Base-by-base conservation (phyloP, 2,888 invertebrate genomes). In the Pemphredon lugubris region DNA sequence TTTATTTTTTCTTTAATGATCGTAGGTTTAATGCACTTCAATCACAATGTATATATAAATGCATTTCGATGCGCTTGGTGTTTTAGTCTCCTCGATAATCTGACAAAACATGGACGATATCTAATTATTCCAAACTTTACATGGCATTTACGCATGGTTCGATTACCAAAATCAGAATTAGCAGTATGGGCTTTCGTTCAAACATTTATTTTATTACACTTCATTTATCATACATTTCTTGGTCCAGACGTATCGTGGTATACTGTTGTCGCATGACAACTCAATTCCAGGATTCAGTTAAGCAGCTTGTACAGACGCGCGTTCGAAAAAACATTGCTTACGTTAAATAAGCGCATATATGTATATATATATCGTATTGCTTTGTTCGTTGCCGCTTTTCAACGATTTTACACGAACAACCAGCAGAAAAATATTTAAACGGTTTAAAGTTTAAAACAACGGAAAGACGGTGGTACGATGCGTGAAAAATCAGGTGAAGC, bases 181-280 rank as follows among this genome's bases (percentile, higher is more conserved):
- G 45, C 30, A 44, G 37, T 58, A 47, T 20, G 18, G 47, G 51
- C 11, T 51, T 57, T 53, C 40, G 45, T 65, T 50, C 40, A 72
- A 74, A 81, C 40, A 65, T 69, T 66, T 70, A 63, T 48, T 77
- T 79, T 67, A 63, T 70, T 77, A 73, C 37, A 76, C 44, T 45
- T 61, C 37, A 59, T 75, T 50, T 77, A 75, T 77, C 68, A 80
- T 83, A 82, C 77, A 81, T 75, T 79, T 81, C 67, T 83, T 81
- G 79, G 80, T 81, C 84, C 77, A 84, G 70, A 75, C 75, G 66
- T 63, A 61, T 76, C 67, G 48, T 65, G 64, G 61, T 84, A 64
- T 65, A 68, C 26, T 9, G 55, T 80, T 75, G 73, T 66, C 76
- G 34, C 34, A 23, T 42, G 75, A 64, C 63, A 76, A 69, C 70